phyloP scores from a whole-genome alignment of 2,888 invertebrate species.

The Keiferia lycopersicella region DNA sequence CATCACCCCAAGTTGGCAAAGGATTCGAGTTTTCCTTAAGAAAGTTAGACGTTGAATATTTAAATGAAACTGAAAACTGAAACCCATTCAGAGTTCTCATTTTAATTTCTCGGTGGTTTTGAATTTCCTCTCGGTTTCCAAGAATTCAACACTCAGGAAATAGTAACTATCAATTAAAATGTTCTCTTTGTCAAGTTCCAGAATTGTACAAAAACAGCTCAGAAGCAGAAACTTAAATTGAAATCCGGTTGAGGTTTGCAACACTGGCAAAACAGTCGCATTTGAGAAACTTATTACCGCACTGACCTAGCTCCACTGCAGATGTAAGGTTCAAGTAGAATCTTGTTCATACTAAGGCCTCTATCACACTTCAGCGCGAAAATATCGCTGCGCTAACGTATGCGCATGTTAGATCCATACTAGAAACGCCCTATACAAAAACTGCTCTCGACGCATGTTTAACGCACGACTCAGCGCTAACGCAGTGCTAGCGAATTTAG shows the following conservation, averaged over 20 bases:
- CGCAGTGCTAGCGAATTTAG: too few species aligned
- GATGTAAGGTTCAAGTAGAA: too few species aligned
- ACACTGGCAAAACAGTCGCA: not conserved
- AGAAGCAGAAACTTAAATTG: slow-evolving; percentile 7
- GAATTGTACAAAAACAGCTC: not conserved
- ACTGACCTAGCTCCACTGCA: not conserved
- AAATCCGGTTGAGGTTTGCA: slow-evolving; percentile 1
- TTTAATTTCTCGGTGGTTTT: too few species aligned
- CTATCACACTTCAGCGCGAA: too few species aligned
- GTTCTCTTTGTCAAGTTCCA: not conserved
- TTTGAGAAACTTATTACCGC: slow-evolving; percentile 18
- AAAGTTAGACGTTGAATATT: not conserved
- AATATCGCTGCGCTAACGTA: too few species aligned
- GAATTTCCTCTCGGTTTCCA: too few species aligned
- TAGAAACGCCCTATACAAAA: too few species aligned
- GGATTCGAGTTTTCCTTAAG: not conserved
- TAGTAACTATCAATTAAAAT: not conserved
- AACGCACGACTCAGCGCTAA: too few species aligned
- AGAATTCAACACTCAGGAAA: not conserved
- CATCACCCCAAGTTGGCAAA: not conserved
- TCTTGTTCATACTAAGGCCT: too few species aligned
- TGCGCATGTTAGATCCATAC: too few species aligned
- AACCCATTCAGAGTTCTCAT: not conserved
- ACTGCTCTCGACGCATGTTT: too few species aligned
- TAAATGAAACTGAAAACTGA: slow-evolving; percentile 4